A percentile compares a stretch with the other conserved stretches of the same genome.
These are phyloP conservation scores for Mergus octosetaceus DNA, from an alignment of 2,797 vertebrate species.

Conservation along the genomic window DNA sequence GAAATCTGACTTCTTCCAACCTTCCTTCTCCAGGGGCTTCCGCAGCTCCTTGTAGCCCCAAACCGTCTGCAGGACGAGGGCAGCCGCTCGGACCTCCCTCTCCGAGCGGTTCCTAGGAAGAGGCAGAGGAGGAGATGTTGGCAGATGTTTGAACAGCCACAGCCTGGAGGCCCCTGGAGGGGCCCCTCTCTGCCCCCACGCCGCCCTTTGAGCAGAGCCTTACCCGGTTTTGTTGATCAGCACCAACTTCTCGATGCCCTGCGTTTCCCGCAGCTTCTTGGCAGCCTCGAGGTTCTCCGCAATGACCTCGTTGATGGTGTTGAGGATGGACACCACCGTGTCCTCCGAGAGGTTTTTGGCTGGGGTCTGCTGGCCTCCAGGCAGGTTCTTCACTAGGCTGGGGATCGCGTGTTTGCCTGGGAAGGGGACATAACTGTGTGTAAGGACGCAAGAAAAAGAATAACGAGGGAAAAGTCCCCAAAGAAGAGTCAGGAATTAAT, in stretches of 20 bases:
- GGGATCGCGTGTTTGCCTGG: slow-evolving; percentile 91
- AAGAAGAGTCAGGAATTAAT: not conserved
- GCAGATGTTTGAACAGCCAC: not conserved
- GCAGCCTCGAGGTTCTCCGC: slow-evolving; percentile 91
- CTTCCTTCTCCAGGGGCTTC: slow-evolving; percentile 93
- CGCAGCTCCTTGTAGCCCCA: slow-evolving; percentile 95
- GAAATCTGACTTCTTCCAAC: slow-evolving; percentile 98
- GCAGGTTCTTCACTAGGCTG: slow-evolving; percentile 88
- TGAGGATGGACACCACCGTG: slow-evolving; percentile 90
- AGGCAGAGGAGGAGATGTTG: not conserved
- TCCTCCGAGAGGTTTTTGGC: slow-evolving; percentile 88
- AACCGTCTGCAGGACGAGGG: slow-evolving; percentile 90
- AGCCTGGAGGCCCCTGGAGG: not conserved
- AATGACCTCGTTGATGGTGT: slow-evolving; percentile 92
- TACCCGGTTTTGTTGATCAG: slow-evolving; percentile 95
- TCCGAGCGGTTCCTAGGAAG: slow-evolving; percentile 88
- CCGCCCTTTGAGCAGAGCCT: not conserved
- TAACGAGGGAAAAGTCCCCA: not conserved
- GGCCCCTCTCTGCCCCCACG: not conserved
- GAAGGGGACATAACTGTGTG: not conserved
- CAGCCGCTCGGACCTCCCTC: slow-evolving; percentile 91
- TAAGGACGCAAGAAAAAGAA: not conserved
- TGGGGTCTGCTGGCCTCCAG: slow-evolving; percentile 88
- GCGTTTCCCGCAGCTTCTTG: slow-evolving; percentile 89
- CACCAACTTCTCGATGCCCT: slow-evolving; percentile 94